These are phyloP conservation scores for Drosophila elegans DNA, from an alignment of 1,140 invertebrate genomes.

Conservation along the genomic window DNA sequence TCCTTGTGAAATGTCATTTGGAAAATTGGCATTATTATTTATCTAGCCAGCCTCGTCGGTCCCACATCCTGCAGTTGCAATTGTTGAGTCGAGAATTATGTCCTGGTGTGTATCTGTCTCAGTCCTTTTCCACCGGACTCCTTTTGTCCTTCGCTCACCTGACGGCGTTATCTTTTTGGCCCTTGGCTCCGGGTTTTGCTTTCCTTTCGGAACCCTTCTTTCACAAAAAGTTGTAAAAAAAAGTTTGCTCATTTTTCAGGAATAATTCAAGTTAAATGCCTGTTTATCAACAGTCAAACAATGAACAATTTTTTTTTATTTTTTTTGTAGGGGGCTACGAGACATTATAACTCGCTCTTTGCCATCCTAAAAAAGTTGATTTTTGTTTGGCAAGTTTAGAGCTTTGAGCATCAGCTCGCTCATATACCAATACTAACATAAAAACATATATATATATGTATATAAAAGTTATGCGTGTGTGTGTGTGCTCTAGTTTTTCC, in stretches of 20 bases:
- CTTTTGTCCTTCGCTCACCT: slow-evolving; percentile 1
- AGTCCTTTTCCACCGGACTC: background rate
- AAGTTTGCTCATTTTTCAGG: slow-evolving; percentile 38
- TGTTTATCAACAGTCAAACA: slow-evolving; percentile 67
- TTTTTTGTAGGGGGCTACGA: background rate
- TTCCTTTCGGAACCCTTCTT: background rate
- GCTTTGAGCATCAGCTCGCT: slow-evolving; percentile 12
- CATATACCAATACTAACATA: background rate
- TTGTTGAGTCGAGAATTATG: slow-evolving; percentile 7
- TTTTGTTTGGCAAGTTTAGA: slow-evolving; percentile 23
- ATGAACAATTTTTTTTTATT: slow-evolving; percentile 10
- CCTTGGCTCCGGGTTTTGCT: background rate
- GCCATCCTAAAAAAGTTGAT: background rate
- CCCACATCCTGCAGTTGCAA: background rate
- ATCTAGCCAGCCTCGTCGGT: background rate
- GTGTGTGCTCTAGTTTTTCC: slow-evolving; percentile 39
- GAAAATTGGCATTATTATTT: slow-evolving; percentile 36
- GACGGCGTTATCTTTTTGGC: slow-evolving; percentile 4
- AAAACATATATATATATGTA: background rate
- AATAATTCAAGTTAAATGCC: slow-evolving; percentile 69
- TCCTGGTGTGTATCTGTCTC: background rate
- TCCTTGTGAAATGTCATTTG: slow-evolving; percentile 3
- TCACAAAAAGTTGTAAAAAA: background rate
- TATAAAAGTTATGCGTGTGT: background rate
- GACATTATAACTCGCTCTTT: background rate